These are phyloP conservation scores for Aplidium turbinatum DNA, from an alignment of 23 tunicate genomes.

Conservation along the genomic window DNA sequence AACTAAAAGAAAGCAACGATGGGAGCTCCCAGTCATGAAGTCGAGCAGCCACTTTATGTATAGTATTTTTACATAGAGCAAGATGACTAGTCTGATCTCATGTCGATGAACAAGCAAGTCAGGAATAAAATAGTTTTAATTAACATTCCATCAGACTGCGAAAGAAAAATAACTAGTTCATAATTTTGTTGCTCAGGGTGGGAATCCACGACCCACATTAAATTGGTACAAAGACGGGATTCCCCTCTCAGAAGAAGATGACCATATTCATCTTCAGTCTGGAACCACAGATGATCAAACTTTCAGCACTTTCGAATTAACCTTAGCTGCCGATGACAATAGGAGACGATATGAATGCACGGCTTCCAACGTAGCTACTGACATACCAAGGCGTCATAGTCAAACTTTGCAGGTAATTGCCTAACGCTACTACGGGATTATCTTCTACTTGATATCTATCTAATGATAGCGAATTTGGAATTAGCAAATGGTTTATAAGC, in stretches of 20 bases:
- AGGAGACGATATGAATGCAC: slow-evolving; percentile 18
- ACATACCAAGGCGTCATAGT: slow-evolving; percentile 10
- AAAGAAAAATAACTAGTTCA: no score
- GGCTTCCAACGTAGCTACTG: slow-evolving; percentile 41
- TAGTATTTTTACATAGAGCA: no score
- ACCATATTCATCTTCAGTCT: slow-evolving; percentile 7
- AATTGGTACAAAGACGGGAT: slow-evolving; percentile 44
- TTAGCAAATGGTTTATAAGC: no score
- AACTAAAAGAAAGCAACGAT: no score
- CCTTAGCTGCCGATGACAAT: slow-evolving; percentile 7
- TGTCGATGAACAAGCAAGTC: no score
- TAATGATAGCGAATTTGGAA: no score
- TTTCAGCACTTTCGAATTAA: slow-evolving; percentile 28
- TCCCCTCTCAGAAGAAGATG: neutral
- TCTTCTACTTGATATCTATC: neutral
- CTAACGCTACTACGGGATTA: neutral
- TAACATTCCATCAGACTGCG: no score
- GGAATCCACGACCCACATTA: slow-evolving; percentile 56
- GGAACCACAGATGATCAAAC: slow-evolving; percentile 13
- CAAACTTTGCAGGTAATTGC: slow-evolving; percentile 15
- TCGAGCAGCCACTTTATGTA: no score
- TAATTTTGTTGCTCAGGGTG: slow-evolving; percentile 51
- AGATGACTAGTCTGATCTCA: neutral
- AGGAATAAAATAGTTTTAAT: no score
- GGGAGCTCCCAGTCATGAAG: no score